Percentiles rank a stretch among this genome's conserved stretches.
Evolutionary conservation across 2,797 vertebrate species (phyloP).

Genomic region (Sphenodon punctatus): DNA sequence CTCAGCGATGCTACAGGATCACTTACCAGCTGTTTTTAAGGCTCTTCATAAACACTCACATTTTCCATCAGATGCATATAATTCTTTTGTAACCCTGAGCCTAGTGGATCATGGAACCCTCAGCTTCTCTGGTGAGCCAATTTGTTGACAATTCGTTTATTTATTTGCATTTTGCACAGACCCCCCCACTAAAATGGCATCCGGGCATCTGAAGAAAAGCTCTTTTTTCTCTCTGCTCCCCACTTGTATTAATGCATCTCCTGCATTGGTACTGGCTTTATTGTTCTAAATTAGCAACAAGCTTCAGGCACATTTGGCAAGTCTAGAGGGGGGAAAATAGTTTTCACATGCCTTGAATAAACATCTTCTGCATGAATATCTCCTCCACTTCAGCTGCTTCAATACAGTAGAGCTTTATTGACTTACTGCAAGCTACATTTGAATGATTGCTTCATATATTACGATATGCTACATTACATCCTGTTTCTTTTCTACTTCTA

Average conservation of each 20-base stretch:
- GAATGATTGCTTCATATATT: slow-evolving; percentile 68
- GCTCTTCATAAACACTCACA: too few species aligned
- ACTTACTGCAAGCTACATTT: slow-evolving; percentile 63
- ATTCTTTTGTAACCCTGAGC: not conserved
- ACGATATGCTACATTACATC: slow-evolving; percentile 65
- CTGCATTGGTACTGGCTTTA: not conserved
- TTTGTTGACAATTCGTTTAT: not conserved
- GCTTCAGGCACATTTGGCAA: slow-evolving; percentile 50
- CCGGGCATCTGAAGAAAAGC: not conserved
- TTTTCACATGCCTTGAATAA: slow-evolving; percentile 48
- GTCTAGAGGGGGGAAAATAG: slow-evolving; percentile 22
- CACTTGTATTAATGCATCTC: not conserved
- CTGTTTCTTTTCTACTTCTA: slow-evolving; percentile 65
- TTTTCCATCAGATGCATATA: too few species aligned
- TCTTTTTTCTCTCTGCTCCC: not conserved
- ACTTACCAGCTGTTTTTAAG: too few species aligned
- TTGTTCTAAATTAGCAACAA: slow-evolving; percentile 29
- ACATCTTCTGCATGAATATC: slow-evolving; percentile 50
- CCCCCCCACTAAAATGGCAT: fast-evolving
- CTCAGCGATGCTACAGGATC: too few species aligned
- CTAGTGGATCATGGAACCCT: not conserved
- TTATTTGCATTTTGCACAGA: not conserved
- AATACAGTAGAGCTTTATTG: slow-evolving; percentile 60
- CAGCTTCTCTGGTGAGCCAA: not conserved
- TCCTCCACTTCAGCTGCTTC: slow-evolving; percentile 49